Percentiles rank a stretch among this genome's conserved stretches.
These are phyloP conservation scores for Laupala kohalensis DNA, from an alignment of 1,140 invertebrate genomes.

Conservation along the genomic window DNA sequence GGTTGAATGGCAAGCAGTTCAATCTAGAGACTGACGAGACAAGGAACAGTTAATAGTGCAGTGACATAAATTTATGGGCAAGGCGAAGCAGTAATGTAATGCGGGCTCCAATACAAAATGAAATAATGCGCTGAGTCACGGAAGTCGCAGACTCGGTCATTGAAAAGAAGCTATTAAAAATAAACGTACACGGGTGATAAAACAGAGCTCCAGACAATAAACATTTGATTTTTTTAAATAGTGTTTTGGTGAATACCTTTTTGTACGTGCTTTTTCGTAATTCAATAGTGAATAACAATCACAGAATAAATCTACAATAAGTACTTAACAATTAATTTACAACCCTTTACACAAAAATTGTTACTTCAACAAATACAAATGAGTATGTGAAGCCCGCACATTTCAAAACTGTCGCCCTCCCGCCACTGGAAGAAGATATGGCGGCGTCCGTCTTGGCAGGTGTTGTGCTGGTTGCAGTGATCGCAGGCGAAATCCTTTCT, in stretches of 20 bases:
- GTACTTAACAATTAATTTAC: neutral
- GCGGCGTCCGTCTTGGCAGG: neutral
- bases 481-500: neutral
- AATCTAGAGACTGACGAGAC: neutral
- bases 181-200: no score
- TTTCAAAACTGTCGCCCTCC: neutral
- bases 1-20: neutral
- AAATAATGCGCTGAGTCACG: neutral
- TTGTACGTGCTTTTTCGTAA: no score
- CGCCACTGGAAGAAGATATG: neutral
- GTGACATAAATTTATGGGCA: neutral
- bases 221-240: neutral
- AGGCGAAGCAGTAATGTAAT: neutral
- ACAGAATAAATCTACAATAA: no score
- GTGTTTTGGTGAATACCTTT: neutral
- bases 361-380: neutral
- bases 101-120: neutral
- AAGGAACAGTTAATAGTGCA: neutral
- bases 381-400: neutral
- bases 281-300: no score
- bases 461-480: conserved; percentile 4
- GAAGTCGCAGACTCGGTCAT: neutral
- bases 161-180: no score
- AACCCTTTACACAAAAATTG: neutral
- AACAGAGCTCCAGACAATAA: neutral